Evolutionary conservation across 2,113 vertebrate genomes (phyloP).

Genomic region (Nematolebias whitei): DNA sequence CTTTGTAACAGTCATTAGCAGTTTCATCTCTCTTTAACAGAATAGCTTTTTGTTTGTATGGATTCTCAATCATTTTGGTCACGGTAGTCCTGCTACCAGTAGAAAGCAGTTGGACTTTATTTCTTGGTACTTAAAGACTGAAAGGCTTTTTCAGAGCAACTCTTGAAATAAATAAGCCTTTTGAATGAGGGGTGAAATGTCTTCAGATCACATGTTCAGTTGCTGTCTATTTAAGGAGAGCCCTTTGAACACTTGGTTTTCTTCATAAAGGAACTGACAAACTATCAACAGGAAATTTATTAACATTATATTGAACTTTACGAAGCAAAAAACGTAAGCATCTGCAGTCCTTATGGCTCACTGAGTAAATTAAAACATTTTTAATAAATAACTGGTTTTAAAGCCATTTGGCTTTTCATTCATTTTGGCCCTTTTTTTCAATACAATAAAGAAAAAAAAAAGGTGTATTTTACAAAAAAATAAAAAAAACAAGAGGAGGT

Average conservation of each 20-base stretch:
- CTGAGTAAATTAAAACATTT: no score
- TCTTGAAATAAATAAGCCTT: neutral
- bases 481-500: no score
- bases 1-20: neutral
- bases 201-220: neutral
- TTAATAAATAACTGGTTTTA: no score
- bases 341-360: no score
- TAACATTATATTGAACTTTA: no score
- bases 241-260: neutral
- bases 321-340: no score
- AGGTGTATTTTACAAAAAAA: no score
- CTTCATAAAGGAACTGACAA: neutral
- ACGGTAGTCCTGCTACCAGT: neutral
- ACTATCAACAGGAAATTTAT: neutral
- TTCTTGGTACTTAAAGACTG: constrained; percentile 1
- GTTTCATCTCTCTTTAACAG: neutral
- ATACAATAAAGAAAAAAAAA: no score
- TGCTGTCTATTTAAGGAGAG: neutral
- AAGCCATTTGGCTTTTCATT: no score
- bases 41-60: no score
- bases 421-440: no score
- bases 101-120: neutral
- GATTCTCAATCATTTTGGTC: neutral
- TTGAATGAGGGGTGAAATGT: neutral
- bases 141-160: neutral